Evolutionary conservation across 2,113 vertebrate species (phyloP), one percentile per base, ranked within the genome.

Genomic region (Phasianus colchicus): DNA sequence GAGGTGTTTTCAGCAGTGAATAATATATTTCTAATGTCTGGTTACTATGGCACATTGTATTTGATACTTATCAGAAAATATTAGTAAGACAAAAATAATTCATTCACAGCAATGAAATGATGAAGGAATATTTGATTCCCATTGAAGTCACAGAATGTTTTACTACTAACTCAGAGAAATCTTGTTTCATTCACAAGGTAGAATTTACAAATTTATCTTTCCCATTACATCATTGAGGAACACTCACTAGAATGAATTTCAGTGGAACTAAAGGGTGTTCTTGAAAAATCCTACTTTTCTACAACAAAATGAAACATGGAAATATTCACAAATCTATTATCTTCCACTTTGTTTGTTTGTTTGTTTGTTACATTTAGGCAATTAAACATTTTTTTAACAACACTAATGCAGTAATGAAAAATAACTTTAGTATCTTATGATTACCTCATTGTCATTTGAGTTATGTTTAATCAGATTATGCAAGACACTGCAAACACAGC

Each of bases 151-250:
- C 1, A 32, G 2, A 15, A 83, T 50, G 2, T 75, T 72, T 78
- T 75, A 5, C 2, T 4, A 34, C 45, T 86, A 40, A 47, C 3
- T 83, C 7, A 70, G 14, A 48, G 9, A 65, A 65, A 58, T 47
- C 38, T 70, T 36, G 3, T 73, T 92, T 77, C n/a, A 21, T 38
- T 80, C 27, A 32, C 5, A 27, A 42, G 1, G 20, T 32, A 52
- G 24, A 24, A n/a, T 73, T 42, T 73, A 42, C 52, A 57, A 16
- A 76, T 48, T 20, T 76, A 6, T 13, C 11, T 58, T 81, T 63
- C 34, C 11, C 0, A 0, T 38, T 67, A 24, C 48, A 83, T 61
- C 1, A n/a, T 13, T 57, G 24, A 9, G 18, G 13, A 58, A 76
- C 63, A 70, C 34, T 83, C 25, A 30, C n/a, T 40, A 75, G 16